Conservation (phyloP, 2,113 vertebrate species). For the Pseudorasbora parva region DNA sequence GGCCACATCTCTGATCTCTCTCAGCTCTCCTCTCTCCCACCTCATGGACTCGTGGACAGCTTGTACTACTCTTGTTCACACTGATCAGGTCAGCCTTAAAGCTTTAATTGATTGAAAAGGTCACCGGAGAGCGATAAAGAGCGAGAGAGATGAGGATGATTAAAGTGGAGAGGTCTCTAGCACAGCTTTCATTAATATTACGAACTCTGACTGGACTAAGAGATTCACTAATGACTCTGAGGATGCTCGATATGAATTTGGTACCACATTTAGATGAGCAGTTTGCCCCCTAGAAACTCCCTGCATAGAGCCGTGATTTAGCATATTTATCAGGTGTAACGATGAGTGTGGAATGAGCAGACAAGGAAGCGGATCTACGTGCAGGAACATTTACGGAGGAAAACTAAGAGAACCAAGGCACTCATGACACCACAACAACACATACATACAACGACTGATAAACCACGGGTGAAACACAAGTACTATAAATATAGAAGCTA, state of each 20-base stretch:
- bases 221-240: conserved; percentile 45
- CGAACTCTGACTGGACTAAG: conserved; percentile 26
- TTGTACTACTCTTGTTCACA: conserved; percentile 5
- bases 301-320: neutral
- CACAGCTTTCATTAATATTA: conserved; percentile 46
- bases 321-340: neutral
- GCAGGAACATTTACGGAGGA: too few relatives aligned
- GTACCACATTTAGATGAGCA: conserved; percentile 37
- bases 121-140: conserved; percentile 6
- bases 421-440: too few relatives aligned
- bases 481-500: too few relatives aligned
- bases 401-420: too few relatives aligned
- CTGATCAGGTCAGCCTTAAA: conserved; percentile 5
- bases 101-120: conserved; percentile 31
- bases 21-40: neutral
- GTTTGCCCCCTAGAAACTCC: conserved; percentile 35
- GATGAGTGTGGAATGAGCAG: too few relatives aligned
- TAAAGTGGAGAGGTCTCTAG: conserved; percentile 40
- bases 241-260: conserved; percentile 31
- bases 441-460: too few relatives aligned
- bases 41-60: neutral
- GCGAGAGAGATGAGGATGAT: conserved; percentile 3
- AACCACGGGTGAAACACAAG: too few relatives aligned
- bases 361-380: too few relatives aligned
- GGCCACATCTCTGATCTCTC: neutral